These are phyloP conservation scores for Lanistes nyassanus DNA, from an alignment of 1,140 invertebrate genomes.

Conservation along the genomic window DNA sequence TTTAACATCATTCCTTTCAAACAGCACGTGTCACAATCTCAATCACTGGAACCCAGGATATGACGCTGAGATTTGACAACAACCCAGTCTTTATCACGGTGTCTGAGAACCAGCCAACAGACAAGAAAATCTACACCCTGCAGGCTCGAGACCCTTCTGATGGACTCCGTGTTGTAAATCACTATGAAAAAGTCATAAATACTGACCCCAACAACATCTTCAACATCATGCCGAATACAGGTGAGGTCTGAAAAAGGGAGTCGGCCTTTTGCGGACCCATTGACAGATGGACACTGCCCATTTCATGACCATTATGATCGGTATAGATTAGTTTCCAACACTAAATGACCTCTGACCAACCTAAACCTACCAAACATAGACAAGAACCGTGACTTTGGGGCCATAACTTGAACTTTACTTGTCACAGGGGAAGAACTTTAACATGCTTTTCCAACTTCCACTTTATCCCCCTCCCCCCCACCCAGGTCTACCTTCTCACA, in stretches of 20 bases:
- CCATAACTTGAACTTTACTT: no score
- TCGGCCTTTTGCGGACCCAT: background rate
- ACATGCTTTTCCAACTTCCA: no score
- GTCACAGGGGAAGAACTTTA: no score
- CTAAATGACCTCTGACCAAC: no score
- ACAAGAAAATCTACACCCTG: conserved; percentile 31
- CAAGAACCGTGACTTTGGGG: no score
- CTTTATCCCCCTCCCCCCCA: no score
- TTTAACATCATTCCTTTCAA: conserved; percentile 2
- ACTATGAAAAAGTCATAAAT: conserved; percentile 25
- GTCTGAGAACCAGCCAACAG: conserved; percentile 24
- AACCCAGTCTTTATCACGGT: conserved; percentile 30
- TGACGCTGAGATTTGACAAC: conserved; percentile 21
- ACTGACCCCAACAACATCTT: conserved; percentile 28
- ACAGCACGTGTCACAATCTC: conserved; percentile 30
- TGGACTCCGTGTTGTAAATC: conserved; percentile 4
- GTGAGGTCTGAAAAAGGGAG: background rate
- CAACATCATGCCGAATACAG: conserved; percentile 22
- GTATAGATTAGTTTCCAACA: no score
- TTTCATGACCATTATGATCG: no score
- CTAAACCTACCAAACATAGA: no score
- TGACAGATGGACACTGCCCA: background rate
- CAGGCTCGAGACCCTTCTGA: conserved; percentile 35
- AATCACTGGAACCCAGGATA: conserved; percentile 16
- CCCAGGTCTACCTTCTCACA: no score